These are phyloP conservation scores for Ormyrus labotus DNA, from an alignment of 2,888 invertebrate species.

Conservation along the genomic window DNA sequence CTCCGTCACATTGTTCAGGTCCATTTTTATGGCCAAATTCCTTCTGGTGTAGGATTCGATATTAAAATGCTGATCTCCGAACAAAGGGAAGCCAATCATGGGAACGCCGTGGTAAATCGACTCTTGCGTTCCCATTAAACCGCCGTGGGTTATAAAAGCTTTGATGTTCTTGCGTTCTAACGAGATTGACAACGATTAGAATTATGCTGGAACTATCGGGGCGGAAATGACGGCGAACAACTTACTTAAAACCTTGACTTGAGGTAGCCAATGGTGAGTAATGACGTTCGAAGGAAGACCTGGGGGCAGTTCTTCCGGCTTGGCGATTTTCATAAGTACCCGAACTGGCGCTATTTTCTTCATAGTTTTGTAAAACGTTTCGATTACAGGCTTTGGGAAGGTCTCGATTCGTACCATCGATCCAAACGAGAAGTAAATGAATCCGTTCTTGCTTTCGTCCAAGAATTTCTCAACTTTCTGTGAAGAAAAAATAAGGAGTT, in stretches of 20 bases:
- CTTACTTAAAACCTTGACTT: constrained; percentile 67
- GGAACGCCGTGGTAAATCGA: constrained; percentile 64
- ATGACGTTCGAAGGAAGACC: constrained; percentile 70
- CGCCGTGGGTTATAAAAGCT: constrained; percentile 66
- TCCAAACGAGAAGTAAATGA: constrained; percentile 71
- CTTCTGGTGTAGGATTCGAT: constrained; percentile 59
- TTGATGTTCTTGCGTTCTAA: constrained; percentile 66
- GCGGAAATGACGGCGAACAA: constrained; percentile 1
- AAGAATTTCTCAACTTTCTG: constrained; percentile 71
- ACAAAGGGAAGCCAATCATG: constrained; percentile 64
- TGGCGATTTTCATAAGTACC: constrained; percentile 68
- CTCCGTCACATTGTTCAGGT: constrained; percentile 66
- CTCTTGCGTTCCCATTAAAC: constrained; percentile 63
- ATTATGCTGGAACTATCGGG: not conserved
- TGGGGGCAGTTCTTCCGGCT: constrained; percentile 64
- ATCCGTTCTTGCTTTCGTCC: constrained; percentile 67
- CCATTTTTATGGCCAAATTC: constrained; percentile 59
- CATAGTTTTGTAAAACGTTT: constrained; percentile 65
- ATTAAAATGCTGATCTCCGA: constrained; percentile 65
- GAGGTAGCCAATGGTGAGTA: constrained; percentile 67
- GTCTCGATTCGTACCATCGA: constrained; percentile 71
- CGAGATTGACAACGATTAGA: not conserved
- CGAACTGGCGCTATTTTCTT: constrained; percentile 69
- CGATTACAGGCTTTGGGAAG: constrained; percentile 62
- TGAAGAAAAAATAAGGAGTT: not conserved